Evolutionary conservation across 2,113 vertebrate genomes (phyloP).

Genomic region (Spheniscus mendiculus): DNA sequence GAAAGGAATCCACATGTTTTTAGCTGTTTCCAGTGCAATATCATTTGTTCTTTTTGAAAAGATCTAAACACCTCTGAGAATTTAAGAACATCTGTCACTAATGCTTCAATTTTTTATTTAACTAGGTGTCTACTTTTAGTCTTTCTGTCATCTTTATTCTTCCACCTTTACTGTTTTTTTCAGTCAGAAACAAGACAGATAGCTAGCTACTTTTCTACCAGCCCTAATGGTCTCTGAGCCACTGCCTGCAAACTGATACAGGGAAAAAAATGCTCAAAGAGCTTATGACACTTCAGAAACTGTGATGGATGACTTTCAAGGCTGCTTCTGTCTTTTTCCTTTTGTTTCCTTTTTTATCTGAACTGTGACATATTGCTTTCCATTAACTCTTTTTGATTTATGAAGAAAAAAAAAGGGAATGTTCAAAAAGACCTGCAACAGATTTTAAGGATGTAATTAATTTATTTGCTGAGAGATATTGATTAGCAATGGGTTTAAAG

Average conservation of each 20-base stretch:
- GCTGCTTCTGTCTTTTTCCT: background rate
- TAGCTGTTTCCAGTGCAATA: background rate
- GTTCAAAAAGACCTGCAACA: background rate
- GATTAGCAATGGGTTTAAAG: background rate
- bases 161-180: background rate
- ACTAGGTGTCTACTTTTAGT: background rate
- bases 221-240: background rate
- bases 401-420: background rate
- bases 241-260: background rate
- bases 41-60: background rate
- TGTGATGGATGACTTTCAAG: slow-evolving; percentile 15
- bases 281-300: slow-evolving; percentile 8
- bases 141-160: background rate
- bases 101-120: background rate
- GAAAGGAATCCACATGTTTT: background rate
- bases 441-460: background rate
- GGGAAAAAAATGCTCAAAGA: background rate
- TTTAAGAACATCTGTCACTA: background rate
- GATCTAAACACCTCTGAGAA: background rate
- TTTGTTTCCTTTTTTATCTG: background rate
- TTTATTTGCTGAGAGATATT: background rate
- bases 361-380: background rate
- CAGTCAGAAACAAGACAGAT: background rate
- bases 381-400: background rate
- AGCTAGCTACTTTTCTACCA: background rate